These are phyloP conservation scores for Mormoops blainvillei DNA, from an alignment of 2,113 vertebrate genomes.

Conservation along the genomic window DNA sequence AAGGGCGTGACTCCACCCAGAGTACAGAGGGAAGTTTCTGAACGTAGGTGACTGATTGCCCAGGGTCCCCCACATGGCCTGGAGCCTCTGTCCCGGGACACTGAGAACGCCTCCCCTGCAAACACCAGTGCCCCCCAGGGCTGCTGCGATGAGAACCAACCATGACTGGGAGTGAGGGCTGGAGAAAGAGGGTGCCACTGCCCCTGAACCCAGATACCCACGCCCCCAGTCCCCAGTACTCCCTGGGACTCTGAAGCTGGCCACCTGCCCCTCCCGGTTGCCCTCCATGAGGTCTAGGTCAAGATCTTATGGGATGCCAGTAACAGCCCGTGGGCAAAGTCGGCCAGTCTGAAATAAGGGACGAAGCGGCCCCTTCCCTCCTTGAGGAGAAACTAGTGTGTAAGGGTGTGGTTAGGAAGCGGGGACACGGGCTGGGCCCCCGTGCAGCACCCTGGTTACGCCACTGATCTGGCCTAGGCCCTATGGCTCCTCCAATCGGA, in stretches of 20 bases:
- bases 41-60: fast-evolving
- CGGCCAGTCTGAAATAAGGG: not conserved
- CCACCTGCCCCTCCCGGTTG: not conserved
- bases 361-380: not conserved
- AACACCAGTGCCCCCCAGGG: not conserved
- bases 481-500: not conserved
- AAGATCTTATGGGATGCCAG: not conserved
- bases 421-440: not conserved
- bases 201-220: not conserved
- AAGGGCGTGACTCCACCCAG: not conserved
- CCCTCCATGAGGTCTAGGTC: not conserved
- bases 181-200: not conserved
- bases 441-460: fast-evolving
- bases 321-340: not conserved
- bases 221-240: no score
- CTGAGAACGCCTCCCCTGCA: fast-evolving
- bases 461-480: no score
- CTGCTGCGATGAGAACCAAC: not conserved
- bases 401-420: not conserved
- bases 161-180: not conserved
- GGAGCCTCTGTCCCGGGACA: not conserved
- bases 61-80: not conserved
- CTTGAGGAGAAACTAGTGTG: not conserved
- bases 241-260: not conserved
- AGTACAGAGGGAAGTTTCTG: not conserved